Percentiles rank a stretch among this genome's conserved stretches.
These are phyloP conservation scores for Stegodyphus dumicola DNA, from an alignment of 1,140 invertebrate species.

Conservation along the genomic window DNA sequence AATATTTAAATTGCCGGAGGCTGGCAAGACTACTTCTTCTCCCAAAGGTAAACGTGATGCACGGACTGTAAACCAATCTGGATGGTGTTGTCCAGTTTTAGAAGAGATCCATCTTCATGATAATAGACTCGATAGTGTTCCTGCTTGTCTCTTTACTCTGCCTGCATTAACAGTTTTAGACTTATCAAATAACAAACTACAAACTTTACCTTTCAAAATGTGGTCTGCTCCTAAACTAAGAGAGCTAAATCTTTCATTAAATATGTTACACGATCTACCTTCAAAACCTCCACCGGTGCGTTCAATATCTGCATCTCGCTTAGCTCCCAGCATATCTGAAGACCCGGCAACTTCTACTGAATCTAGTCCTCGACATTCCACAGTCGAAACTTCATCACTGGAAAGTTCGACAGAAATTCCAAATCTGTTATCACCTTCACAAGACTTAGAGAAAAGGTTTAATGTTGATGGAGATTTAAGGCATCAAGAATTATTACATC, in stretches of 20 bases:
- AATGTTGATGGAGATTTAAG: constrained; percentile 59
- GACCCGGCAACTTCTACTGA: constrained; percentile 51
- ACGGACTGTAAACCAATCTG: constrained; percentile 18
- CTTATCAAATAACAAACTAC: constrained; percentile 94
- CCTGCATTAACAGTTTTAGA: constrained; percentile 85
- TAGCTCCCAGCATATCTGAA: constrained; percentile 50
- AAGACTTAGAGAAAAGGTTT: constrained; percentile 36
- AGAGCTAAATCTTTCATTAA: constrained; percentile 91
- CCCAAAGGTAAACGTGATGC: constrained; percentile 31
- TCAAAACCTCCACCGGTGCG: constrained; percentile 42
- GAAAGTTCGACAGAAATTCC: constrained; percentile 24
- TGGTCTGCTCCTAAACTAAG: constrained; percentile 91
- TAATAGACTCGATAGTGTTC: constrained; percentile 84
- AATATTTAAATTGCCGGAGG: constrained; percentile 77
- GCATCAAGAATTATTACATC: constrained; percentile 73
- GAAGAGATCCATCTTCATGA: constrained; percentile 90
- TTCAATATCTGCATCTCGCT: constrained; percentile 33
- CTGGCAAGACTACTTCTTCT: constrained; percentile 15
- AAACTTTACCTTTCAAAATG: constrained; percentile 83
- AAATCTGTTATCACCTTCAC: constrained; percentile 40
- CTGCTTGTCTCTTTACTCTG: constrained; percentile 81
- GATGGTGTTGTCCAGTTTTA: constrained; percentile 74
- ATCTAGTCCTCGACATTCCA: constrained; percentile 59
- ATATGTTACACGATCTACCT: constrained; percentile 87
- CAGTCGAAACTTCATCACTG: constrained; percentile 37